These are phyloP conservation scores for Riparia riparia DNA, from an alignment of 2,113 vertebrate genomes.

Conservation along the genomic window DNA sequence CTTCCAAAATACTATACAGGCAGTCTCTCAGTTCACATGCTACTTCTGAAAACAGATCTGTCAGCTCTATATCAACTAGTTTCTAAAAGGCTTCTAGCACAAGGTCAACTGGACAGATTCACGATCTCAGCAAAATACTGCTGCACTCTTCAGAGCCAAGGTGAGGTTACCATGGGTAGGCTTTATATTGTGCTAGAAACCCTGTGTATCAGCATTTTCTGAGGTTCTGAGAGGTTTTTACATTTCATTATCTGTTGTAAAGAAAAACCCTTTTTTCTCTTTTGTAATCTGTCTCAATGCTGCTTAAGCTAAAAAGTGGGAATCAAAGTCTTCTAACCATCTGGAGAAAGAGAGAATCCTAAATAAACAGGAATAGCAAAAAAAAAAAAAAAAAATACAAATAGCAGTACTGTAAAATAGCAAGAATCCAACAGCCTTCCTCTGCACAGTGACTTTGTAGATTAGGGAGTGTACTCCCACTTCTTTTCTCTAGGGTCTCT, in stretches of 20 bases:
- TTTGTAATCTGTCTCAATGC: background rate
- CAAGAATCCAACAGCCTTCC: background rate
- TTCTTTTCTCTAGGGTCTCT: background rate
- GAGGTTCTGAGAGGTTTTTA: accelerated
- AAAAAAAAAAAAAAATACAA: background rate
- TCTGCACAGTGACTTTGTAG: background rate
- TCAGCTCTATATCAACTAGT: background rate
- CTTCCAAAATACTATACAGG: background rate
- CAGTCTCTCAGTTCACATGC: background rate
- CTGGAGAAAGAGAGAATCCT: background rate
- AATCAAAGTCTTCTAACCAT: background rate
- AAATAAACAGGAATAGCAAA: background rate
- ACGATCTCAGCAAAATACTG: background rate
- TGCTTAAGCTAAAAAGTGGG: background rate
- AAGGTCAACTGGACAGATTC: background rate
- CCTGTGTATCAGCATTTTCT: background rate
- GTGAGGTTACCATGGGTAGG: background rate
- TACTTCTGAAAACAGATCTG: background rate
- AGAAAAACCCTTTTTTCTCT: background rate
- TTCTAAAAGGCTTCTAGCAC: background rate
- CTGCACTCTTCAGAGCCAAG: background rate
- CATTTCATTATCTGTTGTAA: background rate
- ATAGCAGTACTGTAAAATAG: background rate
- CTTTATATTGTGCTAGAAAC: background rate
- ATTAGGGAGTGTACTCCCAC: background rate